Conservation (phyloP, 1,140 invertebrate species). For the Anastrepha obliqua region DNA sequence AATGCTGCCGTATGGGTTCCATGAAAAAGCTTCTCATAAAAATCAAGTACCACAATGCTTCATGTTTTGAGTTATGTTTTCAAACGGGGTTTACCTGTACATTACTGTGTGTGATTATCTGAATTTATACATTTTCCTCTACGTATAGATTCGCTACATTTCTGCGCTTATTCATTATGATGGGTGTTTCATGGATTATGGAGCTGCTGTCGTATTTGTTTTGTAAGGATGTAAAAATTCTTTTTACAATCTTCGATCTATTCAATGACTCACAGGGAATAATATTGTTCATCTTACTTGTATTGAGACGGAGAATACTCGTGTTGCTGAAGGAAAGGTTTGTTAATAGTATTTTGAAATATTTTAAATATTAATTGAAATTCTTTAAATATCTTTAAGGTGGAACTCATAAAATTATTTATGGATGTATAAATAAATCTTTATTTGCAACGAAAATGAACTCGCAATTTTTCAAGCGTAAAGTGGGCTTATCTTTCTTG, state of each 20-base stretch:
- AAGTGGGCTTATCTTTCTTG: no score
- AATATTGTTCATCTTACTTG: background rate
- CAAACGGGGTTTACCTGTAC: no score
- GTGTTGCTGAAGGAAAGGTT: background rate
- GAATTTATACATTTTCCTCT: background rate
- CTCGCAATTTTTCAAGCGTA: no score
- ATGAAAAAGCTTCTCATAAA: no score
- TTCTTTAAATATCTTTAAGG: background rate
- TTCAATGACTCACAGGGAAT: background rate
- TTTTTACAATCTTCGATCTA: background rate
- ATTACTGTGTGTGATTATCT: background rate
- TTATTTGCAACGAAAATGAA: no score
- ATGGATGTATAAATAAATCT: no score
- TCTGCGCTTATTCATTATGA: background rate
- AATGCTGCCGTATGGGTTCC: no score
- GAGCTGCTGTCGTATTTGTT: background rate
- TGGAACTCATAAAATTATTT: background rate
- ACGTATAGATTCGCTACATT: background rate
- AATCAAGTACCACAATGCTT: no score
- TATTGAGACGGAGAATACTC: background rate
- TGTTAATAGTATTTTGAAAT: background rate
- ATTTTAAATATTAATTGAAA: background rate
- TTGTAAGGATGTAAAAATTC: background rate
- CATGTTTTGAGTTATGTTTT: no score
- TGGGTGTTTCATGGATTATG: constrained; percentile 8